A percentile compares a stretch with the other conserved stretches of the same genome.
Conservation (phyloP, 2,797 vertebrate genomes). For the Menidia menidia region DNA sequence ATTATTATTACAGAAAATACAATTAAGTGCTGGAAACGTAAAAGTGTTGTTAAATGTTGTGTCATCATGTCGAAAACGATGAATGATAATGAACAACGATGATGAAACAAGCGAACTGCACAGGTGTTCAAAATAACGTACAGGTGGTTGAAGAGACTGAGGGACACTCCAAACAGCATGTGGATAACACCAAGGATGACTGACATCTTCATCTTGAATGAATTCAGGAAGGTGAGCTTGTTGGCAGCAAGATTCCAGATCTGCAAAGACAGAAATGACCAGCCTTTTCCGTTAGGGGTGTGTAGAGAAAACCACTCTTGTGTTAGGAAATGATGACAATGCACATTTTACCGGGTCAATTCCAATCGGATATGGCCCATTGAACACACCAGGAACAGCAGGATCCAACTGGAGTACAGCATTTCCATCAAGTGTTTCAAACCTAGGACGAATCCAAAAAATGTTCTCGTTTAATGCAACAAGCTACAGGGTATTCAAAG, state of each 20-base stretch:
- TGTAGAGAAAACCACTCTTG: not conserved
- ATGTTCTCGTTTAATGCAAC: not conserved
- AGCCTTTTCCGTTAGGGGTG: too few species aligned
- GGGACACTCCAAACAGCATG: constrained; percentile 95
- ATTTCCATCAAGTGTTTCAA: constrained; percentile 84
- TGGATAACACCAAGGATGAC: constrained; percentile 95
- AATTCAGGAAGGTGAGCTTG: constrained; percentile 97
- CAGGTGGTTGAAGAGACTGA: constrained; percentile 87
- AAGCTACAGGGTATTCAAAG: not conserved
- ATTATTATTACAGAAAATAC: too few species aligned
- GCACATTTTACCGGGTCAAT: constrained; percentile 91
- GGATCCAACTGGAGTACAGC: constrained; percentile 92
- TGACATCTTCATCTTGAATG: constrained; percentile 99
- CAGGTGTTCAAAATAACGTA: constrained; percentile 39
- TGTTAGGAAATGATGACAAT: not conserved
- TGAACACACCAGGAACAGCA: constrained; percentile 90
- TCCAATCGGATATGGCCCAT: constrained; percentile 95
- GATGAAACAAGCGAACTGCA: too few species aligned
- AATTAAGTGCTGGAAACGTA: not conserved
- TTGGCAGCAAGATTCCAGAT: constrained; percentile 97
- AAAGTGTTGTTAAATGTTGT: too few species aligned
- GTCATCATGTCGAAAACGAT: not conserved
- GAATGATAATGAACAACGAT: not conserved
- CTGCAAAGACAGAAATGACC: constrained; percentile 68
- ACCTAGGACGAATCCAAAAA: constrained; percentile 71